Conservation (phyloP, 2,797 vertebrate species). For the Gymnothorax reevesii region DNA sequence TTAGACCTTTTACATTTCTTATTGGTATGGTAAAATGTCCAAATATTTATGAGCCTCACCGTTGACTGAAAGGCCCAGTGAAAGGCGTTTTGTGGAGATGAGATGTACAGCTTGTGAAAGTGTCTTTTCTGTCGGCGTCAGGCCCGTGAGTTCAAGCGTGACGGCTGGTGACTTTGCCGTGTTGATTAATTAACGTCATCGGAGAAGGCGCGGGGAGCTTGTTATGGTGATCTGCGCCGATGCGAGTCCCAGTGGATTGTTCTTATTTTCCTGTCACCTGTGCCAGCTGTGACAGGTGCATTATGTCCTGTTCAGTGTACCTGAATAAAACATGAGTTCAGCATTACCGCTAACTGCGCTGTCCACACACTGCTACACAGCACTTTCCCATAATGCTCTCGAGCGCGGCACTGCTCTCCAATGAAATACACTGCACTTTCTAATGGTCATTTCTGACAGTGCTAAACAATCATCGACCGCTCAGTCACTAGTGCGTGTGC, state of each 20-base stretch:
- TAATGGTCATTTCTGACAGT: not conserved
- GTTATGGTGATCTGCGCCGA: slow-evolving; percentile 19
- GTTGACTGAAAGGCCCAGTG: too few relatives aligned
- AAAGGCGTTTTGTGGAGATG: too few relatives aligned
- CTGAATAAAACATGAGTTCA: slow-evolving; percentile 69
- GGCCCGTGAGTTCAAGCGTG: not conserved
- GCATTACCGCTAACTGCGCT: slow-evolving; percentile 31
- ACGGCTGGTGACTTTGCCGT: not conserved
- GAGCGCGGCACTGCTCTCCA: not conserved
- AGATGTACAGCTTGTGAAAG: not conserved
- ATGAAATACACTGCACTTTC: not conserved
- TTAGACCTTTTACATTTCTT: too few relatives aligned
- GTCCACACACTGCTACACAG: not conserved
- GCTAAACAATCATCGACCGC: too few relatives aligned
- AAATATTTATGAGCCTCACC: too few relatives aligned
- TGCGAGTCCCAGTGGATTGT: slow-evolving; percentile 1
- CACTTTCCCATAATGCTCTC: not conserved
- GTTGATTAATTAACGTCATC: slow-evolving; percentile 31
- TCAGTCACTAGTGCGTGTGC: not conserved
- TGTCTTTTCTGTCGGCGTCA: not conserved
- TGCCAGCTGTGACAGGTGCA: slow-evolving; percentile 67
- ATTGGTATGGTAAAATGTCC: too few relatives aligned
- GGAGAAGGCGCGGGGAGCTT: slow-evolving; percentile 31
- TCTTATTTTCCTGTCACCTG: slow-evolving; percentile 27
- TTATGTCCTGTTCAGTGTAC: slow-evolving; percentile 51